Conservation (phyloP, 2,113 vertebrate genomes). For the Oncorhynchus clarkii region DNA sequence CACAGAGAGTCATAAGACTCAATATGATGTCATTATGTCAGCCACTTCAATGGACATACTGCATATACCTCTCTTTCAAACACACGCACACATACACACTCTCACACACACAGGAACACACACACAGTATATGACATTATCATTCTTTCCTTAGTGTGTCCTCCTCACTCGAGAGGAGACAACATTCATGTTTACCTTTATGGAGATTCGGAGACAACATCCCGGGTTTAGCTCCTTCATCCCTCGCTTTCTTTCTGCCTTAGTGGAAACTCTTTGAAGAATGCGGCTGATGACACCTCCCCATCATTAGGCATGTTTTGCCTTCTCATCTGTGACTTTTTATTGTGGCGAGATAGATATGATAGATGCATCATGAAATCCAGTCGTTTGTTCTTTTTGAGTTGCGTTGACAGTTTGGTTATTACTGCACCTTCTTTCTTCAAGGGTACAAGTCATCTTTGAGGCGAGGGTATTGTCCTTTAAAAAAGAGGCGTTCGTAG, state of each 20-base stretch:
- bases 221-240: slow-evolving; percentile 26
- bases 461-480: neutral
- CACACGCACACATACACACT: neutral
- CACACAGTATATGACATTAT: neutral
- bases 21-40: slow-evolving; percentile 59
- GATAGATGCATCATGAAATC: slow-evolving; percentile 22
- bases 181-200: slow-evolving; percentile 40
- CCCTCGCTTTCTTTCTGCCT: slow-evolving; percentile 33
- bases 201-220: slow-evolving; percentile 33
- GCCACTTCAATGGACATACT: neutral
- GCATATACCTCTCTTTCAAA: neutral
- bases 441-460: neutral
- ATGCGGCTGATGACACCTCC: slow-evolving; percentile 20
- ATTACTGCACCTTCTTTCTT: slow-evolving; percentile 10
- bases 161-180: slow-evolving; percentile 27
- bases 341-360: slow-evolving; percentile 19
- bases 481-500: neutral
- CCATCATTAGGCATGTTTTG: slow-evolving; percentile 33
- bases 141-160: neutral
- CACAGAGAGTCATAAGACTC: slow-evolving; percentile 17
- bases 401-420: slow-evolving; percentile 26
- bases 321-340: slow-evolving; percentile 21
- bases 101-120: neutral
- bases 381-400: slow-evolving; percentile 10
- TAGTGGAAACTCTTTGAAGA: slow-evolving; percentile 38